phyloP scores from a whole-genome alignment of 1,140 invertebrate genomes.

The Ceratina japonica region DNA sequence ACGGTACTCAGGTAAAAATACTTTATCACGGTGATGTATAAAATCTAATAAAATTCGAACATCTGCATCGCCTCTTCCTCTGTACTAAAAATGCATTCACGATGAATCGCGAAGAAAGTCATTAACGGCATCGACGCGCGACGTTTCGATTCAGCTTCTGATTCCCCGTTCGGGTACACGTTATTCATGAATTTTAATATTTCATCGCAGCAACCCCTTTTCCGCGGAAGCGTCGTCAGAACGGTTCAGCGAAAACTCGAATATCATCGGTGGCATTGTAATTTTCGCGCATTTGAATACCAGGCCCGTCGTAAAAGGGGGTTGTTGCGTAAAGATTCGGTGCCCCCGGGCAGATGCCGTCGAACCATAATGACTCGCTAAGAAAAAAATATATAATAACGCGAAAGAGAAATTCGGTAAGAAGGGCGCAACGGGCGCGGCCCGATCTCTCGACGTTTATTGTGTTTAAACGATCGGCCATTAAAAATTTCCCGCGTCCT shows the following conservation, averaged over 20 bases:
- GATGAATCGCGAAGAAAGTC: not conserved
- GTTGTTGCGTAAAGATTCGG: not conserved
- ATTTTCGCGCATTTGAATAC: slow-evolving; percentile 60
- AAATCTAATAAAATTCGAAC: not conserved
- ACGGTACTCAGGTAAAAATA: not conserved
- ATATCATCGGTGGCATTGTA: slow-evolving; percentile 66
- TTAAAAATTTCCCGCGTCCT: slow-evolving; percentile 67
- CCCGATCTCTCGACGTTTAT: slow-evolving; percentile 71
- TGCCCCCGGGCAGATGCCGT: slow-evolving; percentile 61
- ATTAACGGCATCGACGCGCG: slow-evolving; percentile 36
- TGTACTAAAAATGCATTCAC: not conserved
- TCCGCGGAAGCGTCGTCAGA: slow-evolving; percentile 40
- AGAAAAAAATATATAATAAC: slow-evolving; percentile 51
- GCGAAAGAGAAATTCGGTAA: slow-evolving; percentile 46
- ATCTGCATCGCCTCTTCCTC: slow-evolving; percentile 21
- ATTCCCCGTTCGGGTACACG: not conserved
- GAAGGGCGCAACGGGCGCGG: slow-evolving; percentile 65
- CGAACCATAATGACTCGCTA: slow-evolving; percentile 67
- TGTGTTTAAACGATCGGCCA: slow-evolving; percentile 70
- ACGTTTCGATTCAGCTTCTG: not conserved
- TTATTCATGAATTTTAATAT: slow-evolving; percentile 75
- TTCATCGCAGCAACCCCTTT: slow-evolving; percentile 63
- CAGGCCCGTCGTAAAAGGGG: slow-evolving; percentile 8
- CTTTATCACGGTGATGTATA: not conserved
- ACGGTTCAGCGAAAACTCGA: slow-evolving; percentile 65